Evolutionary conservation across 2,113 vertebrate genomes (phyloP).

Genomic region (Oreochromis spilurus): DNA sequence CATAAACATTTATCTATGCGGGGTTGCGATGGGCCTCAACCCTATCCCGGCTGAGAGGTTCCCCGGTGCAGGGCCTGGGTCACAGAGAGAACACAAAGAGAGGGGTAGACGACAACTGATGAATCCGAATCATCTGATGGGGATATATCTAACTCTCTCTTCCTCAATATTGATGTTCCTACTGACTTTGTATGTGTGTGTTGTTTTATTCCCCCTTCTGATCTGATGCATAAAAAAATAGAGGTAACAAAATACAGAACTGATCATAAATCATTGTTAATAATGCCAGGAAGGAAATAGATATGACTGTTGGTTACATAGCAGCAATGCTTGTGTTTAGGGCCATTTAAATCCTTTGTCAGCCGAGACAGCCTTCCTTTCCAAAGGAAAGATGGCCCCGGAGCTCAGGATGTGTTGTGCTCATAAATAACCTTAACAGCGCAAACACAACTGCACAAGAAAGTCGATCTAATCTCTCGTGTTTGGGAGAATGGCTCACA

Average conservation of each 20-base stretch:
- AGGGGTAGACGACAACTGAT: not conserved
- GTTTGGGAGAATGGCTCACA: not conserved
- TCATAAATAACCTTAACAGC: slow-evolving; percentile 6
- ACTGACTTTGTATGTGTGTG: not conserved
- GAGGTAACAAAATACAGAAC: not conserved
- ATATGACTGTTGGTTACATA: not conserved
- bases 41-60: not conserved
- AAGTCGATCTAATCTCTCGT: not conserved
- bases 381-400: not conserved
- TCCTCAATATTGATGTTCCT: not conserved
- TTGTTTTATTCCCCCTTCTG: not conserved
- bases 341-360: not conserved
- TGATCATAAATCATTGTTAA: not conserved
- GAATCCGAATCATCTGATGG: not conserved
- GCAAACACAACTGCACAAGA: not conserved
- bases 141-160: not conserved
- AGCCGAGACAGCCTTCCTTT: not conserved
- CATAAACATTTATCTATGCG: not conserved
- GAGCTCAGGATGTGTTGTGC: not conserved
- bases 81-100: not conserved
- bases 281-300: not conserved
- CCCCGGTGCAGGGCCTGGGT: not conserved
- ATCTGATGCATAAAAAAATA: not conserved
- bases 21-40: not conserved
- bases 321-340: not conserved